Conservation (phyloP, 2,888 invertebrate genomes). For the Sisyra nigra region DNA sequence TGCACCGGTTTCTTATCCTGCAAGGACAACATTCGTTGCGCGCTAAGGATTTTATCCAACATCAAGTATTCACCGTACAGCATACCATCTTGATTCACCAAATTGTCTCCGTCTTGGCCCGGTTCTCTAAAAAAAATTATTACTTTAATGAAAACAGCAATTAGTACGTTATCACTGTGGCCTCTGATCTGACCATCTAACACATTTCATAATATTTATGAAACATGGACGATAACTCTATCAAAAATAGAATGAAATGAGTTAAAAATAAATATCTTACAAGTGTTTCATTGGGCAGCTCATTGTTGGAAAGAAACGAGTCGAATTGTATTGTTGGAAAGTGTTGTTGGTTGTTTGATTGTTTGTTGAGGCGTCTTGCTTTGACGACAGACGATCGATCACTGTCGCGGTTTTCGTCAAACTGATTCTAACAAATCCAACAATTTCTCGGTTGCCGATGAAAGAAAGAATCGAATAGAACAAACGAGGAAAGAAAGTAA, state of each 20-base stretch:
- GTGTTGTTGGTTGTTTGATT: too few relatives aligned
- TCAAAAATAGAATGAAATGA: neutral
- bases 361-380: too few relatives aligned
- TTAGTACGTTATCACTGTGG: neutral
- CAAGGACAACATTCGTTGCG: constrained; percentile 67
- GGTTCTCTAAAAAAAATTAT: constrained; percentile 14
- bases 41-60: constrained; percentile 69
- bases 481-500: too few relatives aligned
- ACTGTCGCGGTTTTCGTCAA: too few relatives aligned
- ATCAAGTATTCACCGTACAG: constrained; percentile 82
- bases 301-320: constrained; percentile 13
- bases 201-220: neutral
- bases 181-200: neutral
- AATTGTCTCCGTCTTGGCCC: constrained; percentile 33
- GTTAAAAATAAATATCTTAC: constrained; percentile 12
- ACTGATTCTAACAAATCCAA: too few relatives aligned
- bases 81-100: constrained; percentile 60
- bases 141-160: neutral
- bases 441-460: too few relatives aligned
- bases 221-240: neutral
- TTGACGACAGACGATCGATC: too few relatives aligned
- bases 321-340: too few relatives aligned
- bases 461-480: too few relatives aligned
- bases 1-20: constrained; percentile 64
- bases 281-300: constrained; percentile 19